phyloP scores from a whole-genome alignment of 2,888 invertebrate species.

The Aleiodes testaceus region DNA sequence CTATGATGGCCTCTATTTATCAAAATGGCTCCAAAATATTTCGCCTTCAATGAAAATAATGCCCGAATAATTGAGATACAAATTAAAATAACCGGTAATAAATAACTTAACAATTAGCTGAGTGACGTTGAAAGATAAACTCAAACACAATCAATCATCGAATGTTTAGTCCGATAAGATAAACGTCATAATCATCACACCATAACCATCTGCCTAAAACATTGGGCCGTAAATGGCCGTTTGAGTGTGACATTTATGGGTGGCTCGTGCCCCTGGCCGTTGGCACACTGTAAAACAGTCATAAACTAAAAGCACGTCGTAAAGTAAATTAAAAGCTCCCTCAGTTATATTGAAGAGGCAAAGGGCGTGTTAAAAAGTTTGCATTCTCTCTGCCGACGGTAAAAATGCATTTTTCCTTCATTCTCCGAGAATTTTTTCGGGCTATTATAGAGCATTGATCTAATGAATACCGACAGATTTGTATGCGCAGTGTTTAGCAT shows the following conservation, averaged over 20 bases:
- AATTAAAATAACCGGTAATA: too few relatives aligned
- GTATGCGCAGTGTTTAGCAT: conserved; percentile 9
- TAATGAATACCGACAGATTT: conserved; percentile 51
- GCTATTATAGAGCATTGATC: too few relatives aligned
- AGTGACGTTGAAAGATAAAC: neutral
- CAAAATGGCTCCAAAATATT: conserved; percentile 75
- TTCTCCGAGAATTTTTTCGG: too few relatives aligned
- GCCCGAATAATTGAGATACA: too few relatives aligned
- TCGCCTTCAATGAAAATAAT: too few relatives aligned
- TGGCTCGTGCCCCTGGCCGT: conserved; percentile 66
- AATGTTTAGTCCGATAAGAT: conserved; percentile 53
- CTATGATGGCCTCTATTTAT: conserved; percentile 78
- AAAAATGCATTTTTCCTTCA: neutral
- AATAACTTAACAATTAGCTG: neutral
- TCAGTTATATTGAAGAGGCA: conserved; percentile 40
- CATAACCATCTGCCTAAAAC: conserved; percentile 61
- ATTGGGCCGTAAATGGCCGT: conserved; percentile 65
- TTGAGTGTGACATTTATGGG: conserved; percentile 70
- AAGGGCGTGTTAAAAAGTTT: conserved; percentile 49
- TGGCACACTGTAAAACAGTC: conserved; percentile 68
- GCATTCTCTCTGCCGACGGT: too few relatives aligned
- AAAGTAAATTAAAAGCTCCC: conserved; percentile 58
- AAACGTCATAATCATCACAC: conserved; percentile 52
- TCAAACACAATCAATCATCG: neutral
- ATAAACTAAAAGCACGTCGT: conserved; percentile 66